These are phyloP conservation scores for Perdita meconis DNA, from an alignment of 2,888 invertebrate species.

Conservation along the genomic window DNA sequence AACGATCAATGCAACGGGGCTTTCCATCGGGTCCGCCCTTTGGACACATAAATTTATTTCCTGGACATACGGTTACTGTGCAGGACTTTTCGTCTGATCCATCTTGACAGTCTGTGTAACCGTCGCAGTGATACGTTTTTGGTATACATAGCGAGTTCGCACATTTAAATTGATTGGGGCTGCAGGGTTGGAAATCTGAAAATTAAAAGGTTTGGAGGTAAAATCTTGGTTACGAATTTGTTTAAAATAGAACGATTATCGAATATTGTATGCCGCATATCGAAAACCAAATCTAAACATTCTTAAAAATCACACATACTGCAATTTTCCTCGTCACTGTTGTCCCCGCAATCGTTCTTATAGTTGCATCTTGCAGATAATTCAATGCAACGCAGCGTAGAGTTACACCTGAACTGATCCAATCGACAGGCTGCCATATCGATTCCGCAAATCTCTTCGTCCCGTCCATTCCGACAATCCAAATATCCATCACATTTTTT, in stretches of 20 bases:
- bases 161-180: slow-evolving; percentile 96
- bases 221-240: no score
- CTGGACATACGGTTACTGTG: slow-evolving; percentile 94
- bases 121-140: slow-evolving; percentile 92
- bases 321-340: slow-evolving; percentile 95
- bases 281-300: no score
- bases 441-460: slow-evolving; percentile 90
- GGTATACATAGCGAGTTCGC: slow-evolving; percentile 97
- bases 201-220: no score
- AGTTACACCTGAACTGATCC: slow-evolving; percentile 94
- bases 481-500: slow-evolving; percentile 96
- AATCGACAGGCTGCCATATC: slow-evolving; percentile 88
- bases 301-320: slow-evolving; percentile 87
- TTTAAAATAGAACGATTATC: no score
- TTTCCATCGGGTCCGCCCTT: slow-evolving; percentile 89
- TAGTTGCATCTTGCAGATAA: slow-evolving; percentile 92
- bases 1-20: slow-evolving; percentile 94
- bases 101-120: slow-evolving; percentile 96
- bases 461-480: slow-evolving; percentile 94
- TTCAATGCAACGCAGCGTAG: slow-evolving; percentile 93
- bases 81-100: slow-evolving; percentile 95
- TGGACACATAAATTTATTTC: slow-evolving; percentile 95
- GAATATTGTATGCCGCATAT: no score
- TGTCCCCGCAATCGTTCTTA: slow-evolving; percentile 95
- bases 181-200: slow-evolving; percentile 95